Evolutionary conservation across 2,113 vertebrate genomes (phyloP).

Genomic region (Rhipidura dahli): DNA sequence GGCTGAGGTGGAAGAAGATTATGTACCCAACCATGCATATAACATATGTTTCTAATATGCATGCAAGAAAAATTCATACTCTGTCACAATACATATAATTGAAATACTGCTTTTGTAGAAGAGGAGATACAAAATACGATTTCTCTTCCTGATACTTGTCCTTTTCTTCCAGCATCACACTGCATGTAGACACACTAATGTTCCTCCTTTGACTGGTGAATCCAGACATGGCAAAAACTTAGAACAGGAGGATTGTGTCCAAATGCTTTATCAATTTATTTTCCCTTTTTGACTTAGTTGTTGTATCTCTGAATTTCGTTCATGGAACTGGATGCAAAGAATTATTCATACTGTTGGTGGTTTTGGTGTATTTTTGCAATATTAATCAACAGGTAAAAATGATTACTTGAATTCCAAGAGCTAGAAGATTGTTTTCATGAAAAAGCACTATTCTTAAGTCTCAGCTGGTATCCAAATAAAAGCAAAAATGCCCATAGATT

Average conservation of each 20-base stretch:
- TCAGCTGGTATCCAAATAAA: background rate
- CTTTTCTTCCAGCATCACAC: background rate
- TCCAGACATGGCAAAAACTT: background rate
- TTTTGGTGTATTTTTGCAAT: background rate
- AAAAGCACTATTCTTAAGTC: background rate
- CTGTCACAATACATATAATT: background rate
- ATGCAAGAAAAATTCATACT: background rate
- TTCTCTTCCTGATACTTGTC: background rate
- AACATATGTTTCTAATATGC: background rate
- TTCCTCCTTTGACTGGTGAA: background rate
- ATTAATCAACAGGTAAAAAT: background rate
- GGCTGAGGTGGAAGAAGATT: background rate
- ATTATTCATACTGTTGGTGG: background rate
- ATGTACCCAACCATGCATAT: background rate
- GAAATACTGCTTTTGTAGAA: background rate
- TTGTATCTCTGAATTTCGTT: background rate
- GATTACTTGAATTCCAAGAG: background rate
- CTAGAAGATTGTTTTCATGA: background rate
- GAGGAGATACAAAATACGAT: background rate
- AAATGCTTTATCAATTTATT: background rate
- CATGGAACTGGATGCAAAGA: background rate
- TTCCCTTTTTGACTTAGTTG: background rate
- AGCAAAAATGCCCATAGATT: background rate
- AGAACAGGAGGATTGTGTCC: background rate
- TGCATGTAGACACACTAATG: background rate